phyloP scores from a whole-genome alignment of 2,797 vertebrate species.

The Poeciliopsis paucimaculata region DNA sequence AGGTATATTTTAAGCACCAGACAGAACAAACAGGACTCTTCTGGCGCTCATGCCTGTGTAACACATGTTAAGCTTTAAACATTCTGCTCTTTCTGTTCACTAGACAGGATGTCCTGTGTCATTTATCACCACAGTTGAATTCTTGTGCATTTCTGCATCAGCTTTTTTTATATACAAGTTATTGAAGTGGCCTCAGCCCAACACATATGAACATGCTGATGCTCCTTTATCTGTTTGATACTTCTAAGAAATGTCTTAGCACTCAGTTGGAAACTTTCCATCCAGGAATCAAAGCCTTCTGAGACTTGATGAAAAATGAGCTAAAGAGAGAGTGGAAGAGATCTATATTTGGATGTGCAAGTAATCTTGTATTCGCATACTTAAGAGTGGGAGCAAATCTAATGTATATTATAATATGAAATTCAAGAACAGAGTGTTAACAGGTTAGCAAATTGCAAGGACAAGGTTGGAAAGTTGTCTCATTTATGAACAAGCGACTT shows the following conservation, averaged over 20 bases:
- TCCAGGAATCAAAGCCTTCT: constrained; percentile 54
- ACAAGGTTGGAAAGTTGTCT: constrained; percentile 3
- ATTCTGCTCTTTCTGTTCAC: constrained; percentile 52
- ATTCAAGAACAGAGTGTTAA: constrained; percentile 25
- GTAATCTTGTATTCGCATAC: constrained; percentile 54
- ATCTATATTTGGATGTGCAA: constrained; percentile 61
- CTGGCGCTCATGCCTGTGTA: constrained; percentile 33
- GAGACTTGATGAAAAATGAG: constrained; percentile 52
- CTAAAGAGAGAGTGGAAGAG: constrained; percentile 35
- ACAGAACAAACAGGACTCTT: constrained; percentile 74
- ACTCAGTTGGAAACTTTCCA: constrained; percentile 38
- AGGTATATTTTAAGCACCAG: constrained; percentile 51
- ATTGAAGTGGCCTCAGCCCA: constrained; percentile 1
- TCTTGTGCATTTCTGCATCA: background rate
- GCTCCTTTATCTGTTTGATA: constrained; percentile 38
- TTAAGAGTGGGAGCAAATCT: constrained; percentile 41
- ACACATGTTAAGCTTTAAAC: constrained; percentile 40
- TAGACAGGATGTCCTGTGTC: constrained; percentile 69
- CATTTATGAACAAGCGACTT: background rate
- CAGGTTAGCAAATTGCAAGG: constrained; percentile 16
- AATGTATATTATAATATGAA: constrained; percentile 41
- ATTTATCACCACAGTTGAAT: constrained; percentile 29
- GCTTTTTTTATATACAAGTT: background rate
- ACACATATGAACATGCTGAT: constrained; percentile 8
- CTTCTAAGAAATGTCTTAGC: constrained; percentile 46